Evolutionary conservation across 2,888 invertebrate genomes (phyloP).

Genomic region (Tenthredo amoena): DNA sequence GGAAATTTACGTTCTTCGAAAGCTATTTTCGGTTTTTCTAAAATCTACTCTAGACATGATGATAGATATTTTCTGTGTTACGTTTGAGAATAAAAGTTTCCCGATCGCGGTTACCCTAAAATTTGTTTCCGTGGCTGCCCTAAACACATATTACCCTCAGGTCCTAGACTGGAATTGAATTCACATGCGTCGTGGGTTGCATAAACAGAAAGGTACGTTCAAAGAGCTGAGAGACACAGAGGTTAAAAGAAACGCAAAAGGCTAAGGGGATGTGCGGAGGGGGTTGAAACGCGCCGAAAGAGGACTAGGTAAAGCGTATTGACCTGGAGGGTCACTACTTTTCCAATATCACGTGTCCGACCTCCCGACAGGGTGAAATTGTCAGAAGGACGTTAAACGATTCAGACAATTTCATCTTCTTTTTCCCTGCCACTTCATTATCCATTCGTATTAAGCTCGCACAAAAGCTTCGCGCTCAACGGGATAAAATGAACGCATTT

Average conservation of each 20-base stretch:
- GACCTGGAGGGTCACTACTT: conserved; percentile 46
- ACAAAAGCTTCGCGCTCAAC: conserved; percentile 33
- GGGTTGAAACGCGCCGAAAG: background rate
- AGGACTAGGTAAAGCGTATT: conserved; percentile 50
- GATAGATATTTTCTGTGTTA: background rate
- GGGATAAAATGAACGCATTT: conserved; percentile 15
- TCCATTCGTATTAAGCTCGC: conserved; percentile 41
- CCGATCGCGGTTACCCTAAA: background rate
- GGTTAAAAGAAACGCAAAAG: conserved; percentile 55
- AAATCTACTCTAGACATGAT: background rate
- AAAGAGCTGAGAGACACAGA: conserved; percentile 58
- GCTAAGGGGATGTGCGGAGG: background rate
- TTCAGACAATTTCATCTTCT: conserved; percentile 40
- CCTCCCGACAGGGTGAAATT: conserved; percentile 14
- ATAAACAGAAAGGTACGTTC: conserved; percentile 61
- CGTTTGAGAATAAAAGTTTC: background rate
- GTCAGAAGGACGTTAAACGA: conserved; percentile 46
- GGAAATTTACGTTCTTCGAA: background rate
- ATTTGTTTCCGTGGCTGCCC: conserved; percentile 52
- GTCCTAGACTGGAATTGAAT: conserved; percentile 64
- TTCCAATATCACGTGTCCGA: conserved; percentile 48
- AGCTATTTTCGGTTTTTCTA: background rate
- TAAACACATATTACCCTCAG: conserved; percentile 59
- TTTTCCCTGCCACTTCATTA: conserved; percentile 26
- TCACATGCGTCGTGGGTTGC: conserved; percentile 63